Percentiles rank a stretch among this genome's conserved stretches.
These are phyloP conservation scores for Harpalus rubripes DNA, from an alignment of 2,888 invertebrate genomes.

Conservation along the genomic window DNA sequence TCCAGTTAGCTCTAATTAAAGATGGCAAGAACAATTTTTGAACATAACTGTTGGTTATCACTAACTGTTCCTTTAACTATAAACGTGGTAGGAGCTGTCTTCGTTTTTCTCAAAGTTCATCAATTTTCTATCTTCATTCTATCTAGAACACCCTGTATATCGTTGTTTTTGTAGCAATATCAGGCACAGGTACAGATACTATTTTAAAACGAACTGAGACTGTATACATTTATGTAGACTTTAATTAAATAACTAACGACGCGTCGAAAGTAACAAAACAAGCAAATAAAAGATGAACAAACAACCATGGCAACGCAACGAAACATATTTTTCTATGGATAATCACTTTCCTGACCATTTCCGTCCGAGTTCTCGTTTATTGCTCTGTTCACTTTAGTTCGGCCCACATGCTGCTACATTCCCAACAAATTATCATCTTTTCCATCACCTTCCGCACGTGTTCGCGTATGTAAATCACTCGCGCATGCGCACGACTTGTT, in stretches of 20 bases:
- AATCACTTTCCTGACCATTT: conserved; percentile 45
- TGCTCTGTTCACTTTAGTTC: conserved; percentile 40
- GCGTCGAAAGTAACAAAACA: conserved; percentile 22
- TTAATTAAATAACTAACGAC: conserved; percentile 44
- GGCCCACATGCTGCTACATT: conserved; percentile 56
- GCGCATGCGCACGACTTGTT: conserved; percentile 50
- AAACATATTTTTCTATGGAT: conserved; percentile 15
- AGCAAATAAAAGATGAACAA: conserved; percentile 35
- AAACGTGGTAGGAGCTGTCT: too few species aligned
- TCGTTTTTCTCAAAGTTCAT: too few species aligned
- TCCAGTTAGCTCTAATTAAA: too few species aligned
- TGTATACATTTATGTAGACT: conserved; percentile 18
- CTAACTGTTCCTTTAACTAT: too few species aligned
- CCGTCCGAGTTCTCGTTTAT: conserved; percentile 47
- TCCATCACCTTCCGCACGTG: conserved; percentile 56
- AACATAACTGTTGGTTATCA: too few species aligned
- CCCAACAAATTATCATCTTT: conserved; percentile 63
- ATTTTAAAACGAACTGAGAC: not conserved
- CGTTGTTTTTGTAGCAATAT: too few species aligned
- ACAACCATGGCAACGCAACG: conserved; percentile 11
- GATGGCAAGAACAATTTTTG: too few species aligned
- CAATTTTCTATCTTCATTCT: too few species aligned
- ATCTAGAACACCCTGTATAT: too few species aligned
- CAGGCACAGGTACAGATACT: not conserved
- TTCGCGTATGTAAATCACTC: conserved; percentile 50